Percentiles rank a stretch among this genome's conserved stretches.
These are phyloP conservation scores for Gymnothorax reevesii DNA, from an alignment of 2,797 vertebrate species.

Conservation along the genomic window DNA sequence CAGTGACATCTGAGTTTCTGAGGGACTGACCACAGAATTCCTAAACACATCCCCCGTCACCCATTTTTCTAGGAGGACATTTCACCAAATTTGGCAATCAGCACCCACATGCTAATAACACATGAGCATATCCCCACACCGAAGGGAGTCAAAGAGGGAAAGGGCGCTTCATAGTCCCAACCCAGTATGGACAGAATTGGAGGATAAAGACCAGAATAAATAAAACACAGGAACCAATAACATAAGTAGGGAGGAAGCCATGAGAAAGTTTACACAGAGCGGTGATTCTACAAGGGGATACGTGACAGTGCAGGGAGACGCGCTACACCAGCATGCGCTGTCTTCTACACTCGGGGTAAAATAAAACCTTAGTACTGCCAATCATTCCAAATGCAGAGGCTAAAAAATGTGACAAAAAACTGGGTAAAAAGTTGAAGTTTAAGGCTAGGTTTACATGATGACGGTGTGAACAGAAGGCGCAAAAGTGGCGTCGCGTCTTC, in stretches of 20 bases:
- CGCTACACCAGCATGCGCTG: not conserved
- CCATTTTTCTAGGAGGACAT: constrained; percentile 36
- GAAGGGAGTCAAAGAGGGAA: constrained; percentile 25
- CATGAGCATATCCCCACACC: constrained; percentile 36
- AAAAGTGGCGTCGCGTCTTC: too few species aligned
- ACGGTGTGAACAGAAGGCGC: too few species aligned
- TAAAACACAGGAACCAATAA: not conserved
- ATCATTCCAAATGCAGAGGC: not conserved
- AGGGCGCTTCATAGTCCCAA: not conserved
- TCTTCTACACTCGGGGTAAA: not conserved
- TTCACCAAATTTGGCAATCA: constrained; percentile 34
- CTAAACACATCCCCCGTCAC: not conserved
- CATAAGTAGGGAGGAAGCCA: not conserved
- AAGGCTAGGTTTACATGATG: too few species aligned
- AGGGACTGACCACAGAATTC: constrained; percentile 48
- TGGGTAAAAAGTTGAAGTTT: not conserved
- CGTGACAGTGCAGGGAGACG: not conserved
- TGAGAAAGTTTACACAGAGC: not conserved
- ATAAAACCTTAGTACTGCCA: not conserved
- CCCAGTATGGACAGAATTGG: not conserved
- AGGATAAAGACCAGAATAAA: not conserved
- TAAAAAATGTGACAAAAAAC: not conserved
- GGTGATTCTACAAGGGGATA: not conserved
- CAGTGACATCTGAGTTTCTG: constrained; percentile 34
- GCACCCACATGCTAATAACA: constrained; percentile 38